phyloP scores from a whole-genome alignment of 37 sponge, comb jelly and placozoan species.

The Lycopodina hypogea region DNA sequence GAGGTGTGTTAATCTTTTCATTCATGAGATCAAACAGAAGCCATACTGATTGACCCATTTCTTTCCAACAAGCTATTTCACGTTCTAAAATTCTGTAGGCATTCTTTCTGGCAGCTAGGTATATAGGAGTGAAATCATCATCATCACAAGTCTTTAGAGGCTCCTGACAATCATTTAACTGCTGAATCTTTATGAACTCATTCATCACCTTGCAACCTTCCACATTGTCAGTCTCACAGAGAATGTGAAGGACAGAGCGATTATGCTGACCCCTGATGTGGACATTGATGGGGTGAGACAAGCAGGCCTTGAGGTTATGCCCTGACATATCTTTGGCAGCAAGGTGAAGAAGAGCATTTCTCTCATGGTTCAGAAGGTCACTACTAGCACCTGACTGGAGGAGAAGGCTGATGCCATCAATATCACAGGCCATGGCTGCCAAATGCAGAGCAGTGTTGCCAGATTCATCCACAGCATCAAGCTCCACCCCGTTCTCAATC shows the following conservation, averaged over 20 bases:
- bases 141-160: conserved; percentile 65
- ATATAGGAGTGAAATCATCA: conserved; percentile 68
- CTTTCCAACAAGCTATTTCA: conserved; percentile 29
- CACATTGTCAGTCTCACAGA: conserved; percentile 61
- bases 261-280: conserved; percentile 6
- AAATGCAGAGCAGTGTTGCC: conserved; percentile 85
- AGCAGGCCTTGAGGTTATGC: background rate
- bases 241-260: conserved; percentile 64
- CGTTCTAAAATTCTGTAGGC: conserved; percentile 45
- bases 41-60: conserved; percentile 65
- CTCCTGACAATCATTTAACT: background rate
- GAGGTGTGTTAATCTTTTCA: conserved; percentile 81
- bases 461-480: conserved; percentile 53
- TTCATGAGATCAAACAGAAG: conserved; percentile 51
- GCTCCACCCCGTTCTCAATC: conserved; percentile 43
- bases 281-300: background rate
- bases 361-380: conserved; percentile 37
- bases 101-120: conserved; percentile 69
- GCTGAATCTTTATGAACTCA: background rate
- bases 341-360: conserved; percentile 63
- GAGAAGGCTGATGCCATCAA: conserved; percentile 46
- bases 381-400: conserved; percentile 43
- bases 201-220: conserved; percentile 50
- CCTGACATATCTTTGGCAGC: conserved; percentile 30
- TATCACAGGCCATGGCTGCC: conserved; percentile 34